These are phyloP conservation scores for Dascyllus trimaculatus DNA, from an alignment of 2,113 vertebrate genomes.

Conservation along the genomic window DNA sequence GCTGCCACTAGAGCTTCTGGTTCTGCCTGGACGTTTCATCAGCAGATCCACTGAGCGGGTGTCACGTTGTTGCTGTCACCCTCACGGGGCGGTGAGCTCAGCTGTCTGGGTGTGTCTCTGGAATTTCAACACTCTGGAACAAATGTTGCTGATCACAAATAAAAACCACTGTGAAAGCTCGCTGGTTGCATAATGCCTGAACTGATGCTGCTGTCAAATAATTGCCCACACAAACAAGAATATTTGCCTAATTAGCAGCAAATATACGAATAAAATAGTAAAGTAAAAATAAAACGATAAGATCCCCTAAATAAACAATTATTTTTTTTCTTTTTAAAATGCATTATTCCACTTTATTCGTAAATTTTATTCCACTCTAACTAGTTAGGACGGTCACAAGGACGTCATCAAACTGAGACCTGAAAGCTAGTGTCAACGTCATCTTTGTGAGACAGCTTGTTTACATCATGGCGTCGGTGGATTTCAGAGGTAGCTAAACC, in stretches of 20 bases:
- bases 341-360: not conserved
- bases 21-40: conserved; percentile 7
- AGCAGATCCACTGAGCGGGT: not conserved
- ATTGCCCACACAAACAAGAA: too few species aligned
- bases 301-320: not conserved
- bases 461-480: conserved; percentile 81
- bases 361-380: not conserved
- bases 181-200: not conserved
- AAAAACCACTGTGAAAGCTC: conserved; percentile 18
- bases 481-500: conserved; percentile 78
- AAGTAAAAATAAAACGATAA: not conserved
- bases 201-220: not conserved
- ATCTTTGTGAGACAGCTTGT: conserved; percentile 52
- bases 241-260: not conserved
- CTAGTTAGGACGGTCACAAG: accelerated
- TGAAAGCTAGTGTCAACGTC: accelerated
- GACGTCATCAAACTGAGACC: conserved; percentile 61
- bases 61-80: conserved; percentile 17
- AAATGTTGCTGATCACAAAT: conserved; percentile 56
- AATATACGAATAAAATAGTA: not conserved
- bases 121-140: conserved; percentile 56
- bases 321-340: not conserved
- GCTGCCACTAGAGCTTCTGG: not conserved
- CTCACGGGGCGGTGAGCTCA: conserved; percentile 42
- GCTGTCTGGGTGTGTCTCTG: conserved; percentile 71